Evolutionary conservation across 2,888 invertebrate species (phyloP).

Genomic region (Ecdyonurus torrentis): DNA sequence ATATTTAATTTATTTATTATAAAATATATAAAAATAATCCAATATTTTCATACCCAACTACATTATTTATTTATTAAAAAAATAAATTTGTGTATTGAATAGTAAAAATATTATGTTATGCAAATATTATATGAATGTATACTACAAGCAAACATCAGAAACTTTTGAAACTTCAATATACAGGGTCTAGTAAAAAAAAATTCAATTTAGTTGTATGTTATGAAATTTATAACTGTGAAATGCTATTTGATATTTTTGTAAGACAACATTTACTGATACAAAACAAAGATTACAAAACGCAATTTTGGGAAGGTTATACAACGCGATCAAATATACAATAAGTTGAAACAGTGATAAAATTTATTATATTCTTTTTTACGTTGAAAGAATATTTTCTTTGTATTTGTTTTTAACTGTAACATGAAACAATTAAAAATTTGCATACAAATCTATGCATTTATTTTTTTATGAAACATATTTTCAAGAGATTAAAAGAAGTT

Average conservation of each 20-base stretch:
- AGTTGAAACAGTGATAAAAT: too few relatives aligned
- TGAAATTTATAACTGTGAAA: background rate
- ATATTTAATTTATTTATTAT: too few relatives aligned
- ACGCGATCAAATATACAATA: too few relatives aligned
- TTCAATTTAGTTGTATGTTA: background rate
- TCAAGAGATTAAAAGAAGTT: too few relatives aligned
- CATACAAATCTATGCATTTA: background rate
- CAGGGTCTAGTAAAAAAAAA: background rate
- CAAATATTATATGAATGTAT: background rate
- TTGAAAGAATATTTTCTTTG: background rate
- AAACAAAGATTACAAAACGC: background rate
- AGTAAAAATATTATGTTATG: background rate
- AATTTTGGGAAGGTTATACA: too few relatives aligned
- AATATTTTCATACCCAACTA: too few relatives aligned
- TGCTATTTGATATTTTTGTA: background rate
- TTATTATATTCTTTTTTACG: too few relatives aligned
- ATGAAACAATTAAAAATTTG: background rate
- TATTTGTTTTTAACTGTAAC: background rate
- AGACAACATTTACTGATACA: background rate
- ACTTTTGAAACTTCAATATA: background rate
- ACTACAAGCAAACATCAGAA: background rate
- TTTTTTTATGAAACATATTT: background rate
- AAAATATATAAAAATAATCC: too few relatives aligned
- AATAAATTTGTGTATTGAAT: background rate
- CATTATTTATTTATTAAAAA: too few relatives aligned